phyloP scores from a whole-genome alignment of 2,113 vertebrate species.

The Paracanthobrama guichenoti region DNA sequence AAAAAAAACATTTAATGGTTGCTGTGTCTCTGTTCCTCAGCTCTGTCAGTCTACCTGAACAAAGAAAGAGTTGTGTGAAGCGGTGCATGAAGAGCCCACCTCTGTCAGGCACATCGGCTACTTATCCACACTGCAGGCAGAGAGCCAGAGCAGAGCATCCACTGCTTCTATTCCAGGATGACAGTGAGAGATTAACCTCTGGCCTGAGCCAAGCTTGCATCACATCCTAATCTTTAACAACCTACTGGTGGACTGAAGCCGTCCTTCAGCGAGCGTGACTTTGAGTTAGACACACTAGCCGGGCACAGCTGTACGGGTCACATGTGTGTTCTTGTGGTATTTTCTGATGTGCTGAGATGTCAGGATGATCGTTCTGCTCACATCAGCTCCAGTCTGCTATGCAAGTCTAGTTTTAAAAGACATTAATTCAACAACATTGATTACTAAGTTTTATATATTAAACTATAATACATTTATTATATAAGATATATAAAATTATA shows the following conservation, averaged over 20 bases:
- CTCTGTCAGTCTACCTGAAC: no score
- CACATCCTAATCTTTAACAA: constrained; percentile 71
- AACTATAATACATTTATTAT: no score
- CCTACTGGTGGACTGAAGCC: constrained; percentile 43
- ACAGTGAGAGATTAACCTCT: constrained; percentile 69
- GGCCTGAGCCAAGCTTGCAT: constrained; percentile 61
- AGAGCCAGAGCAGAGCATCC: constrained; percentile 19
- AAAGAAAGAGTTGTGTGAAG: background rate
- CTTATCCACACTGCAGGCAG: constrained; percentile 7
- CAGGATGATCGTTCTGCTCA: background rate
- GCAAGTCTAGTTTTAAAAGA: background rate
- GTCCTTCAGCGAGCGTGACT: constrained; percentile 4
- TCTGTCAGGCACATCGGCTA: background rate
- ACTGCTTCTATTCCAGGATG: constrained; percentile 67
- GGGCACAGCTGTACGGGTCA: background rate
- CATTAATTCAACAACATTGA: background rate
- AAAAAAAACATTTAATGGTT: background rate
- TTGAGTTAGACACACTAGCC: background rate
- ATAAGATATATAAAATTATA: no score
- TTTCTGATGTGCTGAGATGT: background rate
- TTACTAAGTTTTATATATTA: background rate
- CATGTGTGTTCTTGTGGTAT: background rate
- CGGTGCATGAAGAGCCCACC: background rate
- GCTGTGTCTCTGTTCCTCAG: background rate
- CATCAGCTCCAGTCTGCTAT: background rate